Conservation (phyloP, 2,113 vertebrate species). For the Progne subis region DNA sequence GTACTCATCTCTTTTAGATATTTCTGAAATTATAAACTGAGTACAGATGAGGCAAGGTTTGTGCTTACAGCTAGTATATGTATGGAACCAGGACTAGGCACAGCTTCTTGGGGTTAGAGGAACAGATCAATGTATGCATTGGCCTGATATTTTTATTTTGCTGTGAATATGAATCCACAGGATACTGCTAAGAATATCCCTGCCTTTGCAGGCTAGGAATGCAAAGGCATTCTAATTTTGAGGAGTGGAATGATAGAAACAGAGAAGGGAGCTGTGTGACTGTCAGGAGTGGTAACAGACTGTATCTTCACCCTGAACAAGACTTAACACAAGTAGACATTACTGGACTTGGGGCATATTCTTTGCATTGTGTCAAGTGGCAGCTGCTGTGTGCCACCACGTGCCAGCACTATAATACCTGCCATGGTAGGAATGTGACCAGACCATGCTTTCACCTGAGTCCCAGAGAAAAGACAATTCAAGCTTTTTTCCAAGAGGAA, state of each 20-base stretch:
- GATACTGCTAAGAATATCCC: neutral
- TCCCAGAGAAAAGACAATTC: neutral
- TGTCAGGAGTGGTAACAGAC: neutral
- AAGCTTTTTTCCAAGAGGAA: neutral
- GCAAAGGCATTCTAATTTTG: neutral
- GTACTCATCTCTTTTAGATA: neutral
- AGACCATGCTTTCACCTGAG: neutral
- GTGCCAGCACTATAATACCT: neutral
- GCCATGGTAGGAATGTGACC: neutral
- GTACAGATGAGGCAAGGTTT: neutral
- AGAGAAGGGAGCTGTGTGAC: neutral
- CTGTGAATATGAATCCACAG: neutral
- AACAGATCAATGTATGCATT: neutral
- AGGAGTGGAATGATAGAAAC: neutral
- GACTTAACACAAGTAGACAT: neutral
- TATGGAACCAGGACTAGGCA: neutral
- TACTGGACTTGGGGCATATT: neutral
- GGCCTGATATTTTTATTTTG: neutral
- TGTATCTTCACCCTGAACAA: neutral
- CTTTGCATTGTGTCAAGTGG: neutral
- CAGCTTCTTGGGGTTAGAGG: neutral
- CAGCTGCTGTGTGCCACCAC: slow-evolving; percentile 25
- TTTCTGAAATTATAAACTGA: neutral
- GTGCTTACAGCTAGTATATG: neutral
- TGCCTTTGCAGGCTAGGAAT: neutral